Percentiles rank a stretch among this genome's conserved stretches.
These are phyloP conservation scores for Catharus minimus DNA, from an alignment of 2,113 vertebrate species.

Conservation along the genomic window DNA sequence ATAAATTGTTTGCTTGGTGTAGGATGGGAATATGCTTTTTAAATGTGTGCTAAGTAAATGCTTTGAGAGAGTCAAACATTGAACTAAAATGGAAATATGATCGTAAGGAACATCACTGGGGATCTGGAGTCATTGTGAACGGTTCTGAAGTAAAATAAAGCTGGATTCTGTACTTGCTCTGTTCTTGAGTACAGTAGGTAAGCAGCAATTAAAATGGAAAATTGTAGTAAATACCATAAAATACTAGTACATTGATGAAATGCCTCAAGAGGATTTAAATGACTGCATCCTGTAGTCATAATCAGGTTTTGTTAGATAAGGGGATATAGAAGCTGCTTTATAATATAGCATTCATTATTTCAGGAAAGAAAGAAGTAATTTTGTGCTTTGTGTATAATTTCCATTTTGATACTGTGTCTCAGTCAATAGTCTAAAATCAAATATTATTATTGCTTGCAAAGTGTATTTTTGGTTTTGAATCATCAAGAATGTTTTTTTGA, in stretches of 20 bases:
- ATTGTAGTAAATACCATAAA: not conserved
- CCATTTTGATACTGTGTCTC: not conserved
- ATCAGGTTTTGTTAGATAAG: not conserved
- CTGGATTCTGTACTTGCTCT: not conserved
- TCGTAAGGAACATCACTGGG: not conserved
- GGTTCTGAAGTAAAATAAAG: not conserved
- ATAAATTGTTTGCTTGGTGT: slow-evolving; percentile 30
- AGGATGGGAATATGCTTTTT: not conserved
- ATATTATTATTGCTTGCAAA: not conserved
- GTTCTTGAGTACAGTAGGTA: not conserved
- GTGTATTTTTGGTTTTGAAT: not conserved
- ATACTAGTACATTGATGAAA: not conserved
- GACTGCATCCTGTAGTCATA: not conserved
- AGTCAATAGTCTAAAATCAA: not conserved
- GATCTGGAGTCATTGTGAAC: not conserved
- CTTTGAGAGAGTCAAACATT: not conserved
- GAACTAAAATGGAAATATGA: slow-evolving; percentile 1
- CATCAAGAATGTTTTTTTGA: not conserved
- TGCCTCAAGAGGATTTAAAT: not conserved
- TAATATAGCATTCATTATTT: not conserved
- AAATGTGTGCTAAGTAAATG: not conserved
- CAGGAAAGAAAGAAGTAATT: not conserved
- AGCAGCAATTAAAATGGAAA: not conserved
- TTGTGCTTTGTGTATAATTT: not conserved
- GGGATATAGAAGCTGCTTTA: not conserved